These are phyloP conservation scores for Lophura nycthemera DNA, from an alignment of 2,113 vertebrate genomes.

Conservation along the genomic window DNA sequence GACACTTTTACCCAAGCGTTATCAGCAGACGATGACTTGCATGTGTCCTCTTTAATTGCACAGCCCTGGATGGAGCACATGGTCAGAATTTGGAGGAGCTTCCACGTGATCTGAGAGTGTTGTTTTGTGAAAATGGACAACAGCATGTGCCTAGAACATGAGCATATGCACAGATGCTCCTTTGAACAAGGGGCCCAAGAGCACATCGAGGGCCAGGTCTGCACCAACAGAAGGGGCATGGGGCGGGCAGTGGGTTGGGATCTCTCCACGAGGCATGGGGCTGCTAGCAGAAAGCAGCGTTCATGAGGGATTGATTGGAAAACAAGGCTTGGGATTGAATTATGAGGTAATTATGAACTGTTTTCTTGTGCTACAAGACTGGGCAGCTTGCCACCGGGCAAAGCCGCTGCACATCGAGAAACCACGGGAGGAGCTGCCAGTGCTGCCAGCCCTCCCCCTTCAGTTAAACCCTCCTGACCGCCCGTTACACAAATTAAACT, in stretches of 20 bases:
- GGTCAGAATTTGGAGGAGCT: neutral
- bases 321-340: slow-evolving; percentile 78
- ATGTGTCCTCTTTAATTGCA: slow-evolving; percentile 53
- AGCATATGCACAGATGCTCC: neutral
- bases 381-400: slow-evolving; percentile 74
- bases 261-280: neutral
- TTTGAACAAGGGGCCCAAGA: neutral
- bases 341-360: slow-evolving; percentile 80
- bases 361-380: slow-evolving; percentile 53
- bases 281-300: slow-evolving; percentile 67
- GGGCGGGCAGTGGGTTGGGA: too few relatives aligned
- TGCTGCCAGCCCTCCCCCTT: slow-evolving; percentile 48
- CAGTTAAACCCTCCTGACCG: slow-evolving; percentile 64
- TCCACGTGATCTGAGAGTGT: accelerated
- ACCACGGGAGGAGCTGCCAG: neutral
- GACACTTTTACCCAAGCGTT: slow-evolving; percentile 18
- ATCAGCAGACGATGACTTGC: neutral
- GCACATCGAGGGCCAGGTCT: neutral
- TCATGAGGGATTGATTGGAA: slow-evolving; percentile 71
- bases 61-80: neutral
- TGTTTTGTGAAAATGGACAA: neutral
- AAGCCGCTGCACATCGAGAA: slow-evolving; percentile 43
- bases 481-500: slow-evolving; percentile 69
- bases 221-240: neutral
- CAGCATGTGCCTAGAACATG: neutral